These are phyloP conservation scores for Brachionus angularis DNA, from an alignment of 1,140 invertebrate genomes.

Conservation along the genomic window DNA sequence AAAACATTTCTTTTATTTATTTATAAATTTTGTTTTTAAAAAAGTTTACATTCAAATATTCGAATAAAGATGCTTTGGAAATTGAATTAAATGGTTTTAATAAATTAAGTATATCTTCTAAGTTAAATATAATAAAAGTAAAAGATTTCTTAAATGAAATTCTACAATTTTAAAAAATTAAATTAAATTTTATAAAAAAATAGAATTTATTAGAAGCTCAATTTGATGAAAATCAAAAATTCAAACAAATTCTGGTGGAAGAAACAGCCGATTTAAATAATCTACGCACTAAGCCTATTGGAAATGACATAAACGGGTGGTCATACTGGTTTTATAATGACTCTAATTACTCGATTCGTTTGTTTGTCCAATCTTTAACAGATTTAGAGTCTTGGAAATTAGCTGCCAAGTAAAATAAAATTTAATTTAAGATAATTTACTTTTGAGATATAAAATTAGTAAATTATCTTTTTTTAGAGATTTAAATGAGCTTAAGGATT, in stretches of 20 bases:
- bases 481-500: background rate
- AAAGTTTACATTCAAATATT: too few species aligned
- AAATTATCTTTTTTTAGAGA: constrained; percentile 3
- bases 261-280: background rate
- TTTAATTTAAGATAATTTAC: constrained; percentile 11
- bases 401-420: background rate
- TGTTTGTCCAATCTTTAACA: constrained; percentile 12
- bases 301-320: background rate
- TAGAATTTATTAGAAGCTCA: constrained; percentile 18
- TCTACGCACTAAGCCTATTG: background rate
- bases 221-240: constrained; percentile 36
- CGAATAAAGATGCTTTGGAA: too few species aligned
- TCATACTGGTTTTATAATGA: constrained; percentile 9
- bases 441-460: background rate
- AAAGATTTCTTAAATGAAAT: too few species aligned
- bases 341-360: background rate
- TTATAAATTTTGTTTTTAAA: background rate
- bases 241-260: constrained; percentile 1
- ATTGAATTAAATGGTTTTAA: too few species aligned
- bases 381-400: constrained; percentile 11
- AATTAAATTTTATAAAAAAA: background rate
- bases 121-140: too few species aligned
- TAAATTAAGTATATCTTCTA: too few species aligned
- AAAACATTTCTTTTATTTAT: background rate
- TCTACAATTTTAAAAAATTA: background rate